Conservation (phyloP, 2,888 invertebrate genomes). For the Schrankia costaestrigalis region DNA sequence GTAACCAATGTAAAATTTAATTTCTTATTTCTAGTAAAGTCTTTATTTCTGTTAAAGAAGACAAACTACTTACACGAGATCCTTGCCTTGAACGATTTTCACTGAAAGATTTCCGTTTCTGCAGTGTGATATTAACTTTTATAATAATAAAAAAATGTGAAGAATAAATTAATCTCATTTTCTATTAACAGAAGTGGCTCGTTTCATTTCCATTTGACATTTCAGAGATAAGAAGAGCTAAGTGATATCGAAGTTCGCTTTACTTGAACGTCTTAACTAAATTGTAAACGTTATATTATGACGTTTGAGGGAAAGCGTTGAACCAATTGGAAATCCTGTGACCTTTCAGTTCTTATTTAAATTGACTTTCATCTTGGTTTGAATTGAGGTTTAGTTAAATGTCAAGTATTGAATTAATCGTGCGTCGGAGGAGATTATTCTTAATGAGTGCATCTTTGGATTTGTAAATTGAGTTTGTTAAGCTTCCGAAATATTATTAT, state of each 20-base stretch:
- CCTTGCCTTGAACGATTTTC: no score
- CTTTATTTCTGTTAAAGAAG: no score
- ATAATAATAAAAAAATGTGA: neutral
- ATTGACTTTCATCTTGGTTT: slow-evolving; percentile 3
- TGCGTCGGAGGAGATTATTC: no score
- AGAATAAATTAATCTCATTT: slow-evolving; percentile 5
- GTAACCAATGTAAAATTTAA: no score
- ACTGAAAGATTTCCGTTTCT: no score
- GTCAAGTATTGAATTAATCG: no score
- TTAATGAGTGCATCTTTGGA: no score
- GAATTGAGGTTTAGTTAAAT: no score
- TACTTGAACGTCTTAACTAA: slow-evolving; percentile 10
- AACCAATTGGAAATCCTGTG: slow-evolving; percentile 5
- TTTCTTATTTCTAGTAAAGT: no score
- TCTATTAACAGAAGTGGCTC: slow-evolving; percentile 7
- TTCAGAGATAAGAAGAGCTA: slow-evolving; percentile 13
- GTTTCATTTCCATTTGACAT: slow-evolving; percentile 31
- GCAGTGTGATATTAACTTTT: neutral
- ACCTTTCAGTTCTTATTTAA: slow-evolving; percentile 7
- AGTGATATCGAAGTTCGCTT: slow-evolving; percentile 16
- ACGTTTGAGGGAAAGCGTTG: slow-evolving; percentile 4
- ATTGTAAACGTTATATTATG: slow-evolving; percentile 8
- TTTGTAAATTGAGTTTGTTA: no score
- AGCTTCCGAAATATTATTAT: no score
- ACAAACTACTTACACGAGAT: no score